Evolutionary conservation across 2,888 invertebrate species (phyloP).

Genomic region (Epirrita christyi): DNA sequence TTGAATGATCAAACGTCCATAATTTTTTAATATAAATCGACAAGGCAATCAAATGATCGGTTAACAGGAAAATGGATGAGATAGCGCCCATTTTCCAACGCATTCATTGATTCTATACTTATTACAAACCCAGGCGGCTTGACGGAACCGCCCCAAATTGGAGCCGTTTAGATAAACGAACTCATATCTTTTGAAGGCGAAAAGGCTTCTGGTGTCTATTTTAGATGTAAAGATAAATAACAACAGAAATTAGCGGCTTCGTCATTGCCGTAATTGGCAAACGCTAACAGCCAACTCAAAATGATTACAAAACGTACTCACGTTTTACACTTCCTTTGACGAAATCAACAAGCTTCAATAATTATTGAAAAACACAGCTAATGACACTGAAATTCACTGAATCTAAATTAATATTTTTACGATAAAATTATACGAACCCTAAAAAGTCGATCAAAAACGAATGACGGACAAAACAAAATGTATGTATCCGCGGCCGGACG

Average conservation of each 20-base stretch:
- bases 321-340: constrained; percentile 34
- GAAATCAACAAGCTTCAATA: constrained; percentile 4
- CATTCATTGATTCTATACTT: constrained; percentile 23
- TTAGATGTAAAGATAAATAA: constrained; percentile 42
- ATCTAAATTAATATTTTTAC: constrained; percentile 27
- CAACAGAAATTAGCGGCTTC: constrained; percentile 64
- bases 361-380: constrained; percentile 31
- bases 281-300: constrained; percentile 41
- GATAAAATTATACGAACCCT: constrained; percentile 55
- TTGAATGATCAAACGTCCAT: not conserved
- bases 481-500: constrained; percentile 58
- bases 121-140: not conserved
- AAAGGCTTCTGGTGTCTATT: not conserved
- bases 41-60: not conserved
- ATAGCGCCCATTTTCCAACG: not conserved
- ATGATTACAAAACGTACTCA: constrained; percentile 44
- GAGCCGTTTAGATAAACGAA: not conserved
- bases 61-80: constrained; percentile 11
- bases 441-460: constrained; percentile 70
- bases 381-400: constrained; percentile 43
- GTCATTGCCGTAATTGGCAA: constrained; percentile 52
- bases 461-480: constrained; percentile 45
- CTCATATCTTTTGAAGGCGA: not conserved
- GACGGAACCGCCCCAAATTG: constrained; percentile 28
- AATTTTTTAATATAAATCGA: not conserved